phyloP scores from a whole-genome alignment of 2,113 vertebrate genomes.

The Rhynchopsitta pachyrhyncha region DNA sequence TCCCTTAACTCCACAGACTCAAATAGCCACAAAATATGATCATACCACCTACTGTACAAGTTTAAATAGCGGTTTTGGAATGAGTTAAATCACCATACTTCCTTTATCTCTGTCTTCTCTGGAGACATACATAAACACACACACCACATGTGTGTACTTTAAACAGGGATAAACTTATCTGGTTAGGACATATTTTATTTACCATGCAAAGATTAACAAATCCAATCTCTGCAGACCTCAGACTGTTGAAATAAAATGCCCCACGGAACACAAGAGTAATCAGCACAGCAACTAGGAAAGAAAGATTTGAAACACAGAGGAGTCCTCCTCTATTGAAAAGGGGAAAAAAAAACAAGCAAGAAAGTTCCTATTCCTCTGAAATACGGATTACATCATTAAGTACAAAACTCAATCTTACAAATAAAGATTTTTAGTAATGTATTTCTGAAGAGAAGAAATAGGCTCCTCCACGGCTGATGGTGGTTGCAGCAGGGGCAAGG shows the following conservation, averaged over 20 bases:
- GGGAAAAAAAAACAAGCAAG: background rate
- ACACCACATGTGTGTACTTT: background rate
- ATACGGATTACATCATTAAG: background rate
- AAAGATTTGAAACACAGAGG: background rate
- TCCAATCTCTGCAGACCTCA: background rate
- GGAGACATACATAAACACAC: background rate
- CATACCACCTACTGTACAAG: background rate
- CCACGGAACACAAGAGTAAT: background rate
- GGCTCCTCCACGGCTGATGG: rapidly evolving
- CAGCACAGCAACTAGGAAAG: background rate
- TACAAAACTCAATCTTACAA: background rate
- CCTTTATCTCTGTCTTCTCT: background rate
- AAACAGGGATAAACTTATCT: background rate
- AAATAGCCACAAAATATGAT: background rate
- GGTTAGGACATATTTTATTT: background rate
- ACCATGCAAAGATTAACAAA: background rate
- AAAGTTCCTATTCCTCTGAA: background rate
- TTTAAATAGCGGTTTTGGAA: background rate
- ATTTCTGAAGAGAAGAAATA: background rate
- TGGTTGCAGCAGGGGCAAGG: background rate
- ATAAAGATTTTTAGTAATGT: background rate
- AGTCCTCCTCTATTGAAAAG: background rate
- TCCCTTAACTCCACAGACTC: background rate
- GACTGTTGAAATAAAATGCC: background rate
- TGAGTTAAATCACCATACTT: background rate